phyloP scores from a whole-genome alignment of 2,797 vertebrate genomes.

The Schizopygopsis malacanthus region DNA sequence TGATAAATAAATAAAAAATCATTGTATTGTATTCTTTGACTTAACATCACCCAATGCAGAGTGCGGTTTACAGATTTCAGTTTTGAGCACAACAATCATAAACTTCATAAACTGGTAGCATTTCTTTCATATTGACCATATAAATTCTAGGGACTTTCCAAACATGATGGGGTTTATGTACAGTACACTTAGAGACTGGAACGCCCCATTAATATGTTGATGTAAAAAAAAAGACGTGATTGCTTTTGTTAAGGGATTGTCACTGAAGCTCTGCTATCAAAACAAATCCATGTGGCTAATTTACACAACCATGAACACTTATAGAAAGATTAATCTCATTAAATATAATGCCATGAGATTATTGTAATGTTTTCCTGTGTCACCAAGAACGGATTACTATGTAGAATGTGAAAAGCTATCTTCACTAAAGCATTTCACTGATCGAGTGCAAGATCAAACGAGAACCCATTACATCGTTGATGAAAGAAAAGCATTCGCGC shows the following conservation, averaged over 20 bases:
- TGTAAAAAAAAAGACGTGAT: not conserved
- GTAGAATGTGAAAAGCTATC: not conserved
- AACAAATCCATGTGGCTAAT: constrained; percentile 51
- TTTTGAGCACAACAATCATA: not conserved
- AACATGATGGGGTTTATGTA: not conserved
- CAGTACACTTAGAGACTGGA: not conserved
- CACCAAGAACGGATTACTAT: not conserved
- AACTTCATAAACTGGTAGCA: not conserved
- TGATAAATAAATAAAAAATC: constrained; percentile 63
- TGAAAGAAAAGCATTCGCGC: constrained; percentile 70
- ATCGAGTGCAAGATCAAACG: constrained; percentile 14
- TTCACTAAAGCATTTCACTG: not conserved
- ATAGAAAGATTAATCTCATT: not conserved
- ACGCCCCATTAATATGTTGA: not conserved
- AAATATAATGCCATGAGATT: not conserved
- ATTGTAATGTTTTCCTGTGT: not conserved
- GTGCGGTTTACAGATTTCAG: not conserved
- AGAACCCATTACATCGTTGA: not conserved
- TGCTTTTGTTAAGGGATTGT: not conserved
- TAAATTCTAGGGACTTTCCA: not conserved
- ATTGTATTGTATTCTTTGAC: constrained; percentile 1
- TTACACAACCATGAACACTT: not conserved
- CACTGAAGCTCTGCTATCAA: not conserved
- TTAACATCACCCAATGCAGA: not conserved
- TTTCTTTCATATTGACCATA: not conserved